phyloP scores from a whole-genome alignment of 2,113 vertebrate genomes.

The Phrynosoma blainvillii region DNA sequence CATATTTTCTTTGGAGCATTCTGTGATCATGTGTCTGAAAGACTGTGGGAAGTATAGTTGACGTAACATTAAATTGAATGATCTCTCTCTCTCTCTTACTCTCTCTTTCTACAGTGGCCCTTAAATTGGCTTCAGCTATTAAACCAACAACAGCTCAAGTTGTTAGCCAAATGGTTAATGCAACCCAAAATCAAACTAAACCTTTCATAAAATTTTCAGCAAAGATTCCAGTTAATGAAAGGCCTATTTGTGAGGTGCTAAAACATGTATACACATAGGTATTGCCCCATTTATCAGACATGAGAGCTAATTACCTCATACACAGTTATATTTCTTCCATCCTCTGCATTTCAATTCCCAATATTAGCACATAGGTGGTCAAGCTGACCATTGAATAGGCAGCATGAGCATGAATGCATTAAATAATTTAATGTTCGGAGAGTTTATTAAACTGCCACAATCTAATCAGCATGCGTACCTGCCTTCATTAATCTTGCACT shows the following conservation, averaged over 20 bases:
- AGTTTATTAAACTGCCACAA: constrained; percentile 93
- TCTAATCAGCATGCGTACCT: constrained; percentile 90
- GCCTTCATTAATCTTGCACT: constrained; percentile 92
- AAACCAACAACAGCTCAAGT: constrained; percentile 63
- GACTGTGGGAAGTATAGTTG: constrained; percentile 70
- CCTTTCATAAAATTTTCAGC: constrained; percentile 84
- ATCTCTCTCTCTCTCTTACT: constrained; percentile 21
- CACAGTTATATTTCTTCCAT: constrained; percentile 89
- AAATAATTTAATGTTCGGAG: constrained; percentile 94
- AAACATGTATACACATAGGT: constrained; percentile 98
- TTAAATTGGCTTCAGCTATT: constrained; percentile 76
- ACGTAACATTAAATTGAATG: constrained; percentile 70
- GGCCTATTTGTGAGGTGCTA: constrained; percentile 86
- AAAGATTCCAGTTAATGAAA: constrained; percentile 90
- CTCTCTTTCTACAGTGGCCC: constrained; percentile 65
- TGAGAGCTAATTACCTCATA: constrained; percentile 97
- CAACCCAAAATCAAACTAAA: constrained; percentile 80
- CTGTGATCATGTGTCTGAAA: constrained; percentile 56
- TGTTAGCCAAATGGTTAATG: constrained; percentile 75
- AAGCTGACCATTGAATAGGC: constrained; percentile 89
- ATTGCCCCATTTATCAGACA: constrained; percentile 98
- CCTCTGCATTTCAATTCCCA: constrained; percentile 92
- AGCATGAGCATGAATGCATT: constrained; percentile 99
- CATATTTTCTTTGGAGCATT: constrained; percentile 53
- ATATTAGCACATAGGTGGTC: constrained; percentile 96